Conservation (phyloP, 1,140 invertebrate genomes). For the Pachypsylla venusta region DNA sequence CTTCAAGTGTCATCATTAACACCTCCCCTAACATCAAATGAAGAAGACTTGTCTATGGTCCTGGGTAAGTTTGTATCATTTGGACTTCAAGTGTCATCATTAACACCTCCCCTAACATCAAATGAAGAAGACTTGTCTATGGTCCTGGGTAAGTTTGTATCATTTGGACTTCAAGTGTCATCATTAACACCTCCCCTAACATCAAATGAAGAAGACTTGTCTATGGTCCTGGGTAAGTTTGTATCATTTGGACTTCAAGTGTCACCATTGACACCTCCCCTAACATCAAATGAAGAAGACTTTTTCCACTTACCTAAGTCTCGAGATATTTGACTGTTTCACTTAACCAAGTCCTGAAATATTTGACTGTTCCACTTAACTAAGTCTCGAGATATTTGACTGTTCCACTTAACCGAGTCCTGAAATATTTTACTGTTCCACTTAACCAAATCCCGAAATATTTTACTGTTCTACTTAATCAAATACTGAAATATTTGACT, state of each 20-base stretch:
- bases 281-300: constrained; percentile 53
- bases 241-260: too few relatives aligned
- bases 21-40: constrained; percentile 39
- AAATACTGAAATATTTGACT: too few relatives aligned
- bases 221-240: constrained; percentile 66
- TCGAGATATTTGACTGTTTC: too few relatives aligned
- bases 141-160: constrained; percentile 65
- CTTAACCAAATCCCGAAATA: too few relatives aligned
- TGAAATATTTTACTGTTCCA: too few relatives aligned
- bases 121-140: constrained; percentile 75
- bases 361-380: too few relatives aligned
- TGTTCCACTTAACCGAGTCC: too few relatives aligned
- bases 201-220: constrained; percentile 64
- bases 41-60: constrained; percentile 72
- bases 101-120: constrained; percentile 38
- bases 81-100: constrained; percentile 54
- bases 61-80: constrained; percentile 67
- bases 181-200: constrained; percentile 44
- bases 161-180: too few relatives aligned
- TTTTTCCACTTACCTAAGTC: too few relatives aligned
- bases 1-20: constrained; percentile 59
- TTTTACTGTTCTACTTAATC: too few relatives aligned
- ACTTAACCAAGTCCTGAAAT: too few relatives aligned
- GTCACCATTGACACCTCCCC: constrained; percentile 49
- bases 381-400: too few relatives aligned